These are phyloP conservation scores for Aphelocoma californica DNA, from an alignment of 2,797 vertebrate genomes.

Conservation along the genomic window DNA sequence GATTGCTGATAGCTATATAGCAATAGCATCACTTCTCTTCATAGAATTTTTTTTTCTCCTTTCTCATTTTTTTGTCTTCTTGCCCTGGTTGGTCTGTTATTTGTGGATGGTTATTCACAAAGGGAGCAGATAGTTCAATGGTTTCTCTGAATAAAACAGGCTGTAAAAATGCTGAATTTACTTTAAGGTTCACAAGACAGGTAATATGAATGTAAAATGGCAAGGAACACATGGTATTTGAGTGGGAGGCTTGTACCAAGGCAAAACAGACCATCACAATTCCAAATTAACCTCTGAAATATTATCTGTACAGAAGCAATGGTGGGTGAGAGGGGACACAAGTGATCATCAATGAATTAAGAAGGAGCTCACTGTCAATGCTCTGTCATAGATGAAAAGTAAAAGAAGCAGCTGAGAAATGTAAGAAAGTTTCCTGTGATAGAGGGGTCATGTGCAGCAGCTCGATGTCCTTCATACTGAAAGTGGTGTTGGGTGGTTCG, in stretches of 20 bases:
- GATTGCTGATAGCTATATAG: not conserved
- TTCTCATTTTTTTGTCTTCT: not conserved
- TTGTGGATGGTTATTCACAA: not conserved
- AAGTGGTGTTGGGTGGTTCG: not conserved
- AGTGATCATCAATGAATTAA: not conserved
- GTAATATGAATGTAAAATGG: not conserved
- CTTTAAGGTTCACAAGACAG: not conserved
- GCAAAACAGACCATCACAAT: not conserved
- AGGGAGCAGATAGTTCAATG: not conserved
- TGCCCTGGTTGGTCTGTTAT: not conserved
- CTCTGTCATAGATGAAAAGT: not conserved
- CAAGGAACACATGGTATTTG: not conserved
- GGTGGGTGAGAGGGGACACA: fast-evolving
- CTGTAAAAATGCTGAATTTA: not conserved
- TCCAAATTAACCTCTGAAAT: not conserved
- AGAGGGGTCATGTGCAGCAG: not conserved
- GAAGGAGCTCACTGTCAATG: not conserved
- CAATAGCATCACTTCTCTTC: not conserved
- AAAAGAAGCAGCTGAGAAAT: not conserved
- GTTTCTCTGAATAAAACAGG: not conserved
- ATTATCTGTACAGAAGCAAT: not conserved
- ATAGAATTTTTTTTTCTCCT: not conserved
- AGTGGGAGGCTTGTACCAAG: not conserved
- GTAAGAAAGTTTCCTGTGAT: not conserved
- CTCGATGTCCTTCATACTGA: fast-evolving